Evolutionary conservation across 2,113 vertebrate species (phyloP).

Genomic region (Microcebus tavaratra): DNA sequence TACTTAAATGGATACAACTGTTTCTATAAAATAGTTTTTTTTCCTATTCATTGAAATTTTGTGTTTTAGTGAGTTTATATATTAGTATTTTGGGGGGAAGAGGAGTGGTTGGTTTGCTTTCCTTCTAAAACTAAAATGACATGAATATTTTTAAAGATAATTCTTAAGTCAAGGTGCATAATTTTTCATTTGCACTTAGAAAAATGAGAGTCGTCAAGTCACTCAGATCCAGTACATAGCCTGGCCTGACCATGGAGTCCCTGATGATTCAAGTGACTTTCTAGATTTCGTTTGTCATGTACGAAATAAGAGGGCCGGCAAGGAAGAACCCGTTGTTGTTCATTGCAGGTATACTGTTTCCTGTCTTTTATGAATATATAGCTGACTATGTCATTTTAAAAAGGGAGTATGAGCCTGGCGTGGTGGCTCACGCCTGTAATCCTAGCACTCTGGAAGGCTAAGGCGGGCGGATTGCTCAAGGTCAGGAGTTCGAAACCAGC

Average conservation of each 20-base stretch:
- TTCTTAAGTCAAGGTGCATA: conserved; percentile 12
- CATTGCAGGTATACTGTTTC: conserved; percentile 94
- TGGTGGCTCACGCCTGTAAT: no score
- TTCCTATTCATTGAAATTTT: neutral
- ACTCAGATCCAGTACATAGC: conserved; percentile 98
- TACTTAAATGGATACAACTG: neutral
- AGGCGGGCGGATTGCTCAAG: no score
- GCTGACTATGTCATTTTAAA: neutral
- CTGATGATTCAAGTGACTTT: conserved; percentile 98
- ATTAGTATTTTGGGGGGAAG: neutral
- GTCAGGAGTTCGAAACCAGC: no score
- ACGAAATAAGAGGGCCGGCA: conserved; percentile 92
- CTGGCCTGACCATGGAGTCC: conserved; percentile 98
- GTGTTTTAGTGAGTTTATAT: neutral
- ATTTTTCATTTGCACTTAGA: conserved; percentile 83
- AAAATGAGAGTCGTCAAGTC: conserved; percentile 92
- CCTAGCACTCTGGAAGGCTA: no score
- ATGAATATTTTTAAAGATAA: conserved; percentile 41
- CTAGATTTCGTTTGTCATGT: conserved; percentile 96
- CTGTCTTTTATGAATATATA: conserved; percentile 38
- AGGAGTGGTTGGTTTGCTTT: neutral
- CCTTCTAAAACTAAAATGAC: conserved; percentile 50
- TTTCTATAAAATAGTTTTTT: neutral
- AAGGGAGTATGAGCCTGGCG: neutral
- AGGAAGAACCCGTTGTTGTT: conserved; percentile 96